phyloP scores from a whole-genome alignment of 2,797 vertebrate genomes.

The Sebastes oblongus region DNA sequence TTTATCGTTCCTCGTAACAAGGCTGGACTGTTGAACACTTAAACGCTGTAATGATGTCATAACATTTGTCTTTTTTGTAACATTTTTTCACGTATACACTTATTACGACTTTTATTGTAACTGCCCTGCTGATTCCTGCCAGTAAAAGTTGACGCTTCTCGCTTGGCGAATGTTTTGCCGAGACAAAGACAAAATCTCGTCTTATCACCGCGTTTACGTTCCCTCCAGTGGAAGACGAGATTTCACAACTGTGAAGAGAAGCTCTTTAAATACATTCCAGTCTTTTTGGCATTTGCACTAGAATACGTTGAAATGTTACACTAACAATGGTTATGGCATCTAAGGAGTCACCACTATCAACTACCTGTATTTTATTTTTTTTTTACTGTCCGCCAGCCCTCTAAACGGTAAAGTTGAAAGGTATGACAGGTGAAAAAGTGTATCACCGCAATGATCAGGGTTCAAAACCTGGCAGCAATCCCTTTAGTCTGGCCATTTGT shows the following conservation, averaged over 20 bases:
- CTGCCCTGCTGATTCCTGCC: slow-evolving; percentile 66
- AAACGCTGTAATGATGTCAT: slow-evolving; percentile 7
- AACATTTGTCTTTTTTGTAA: slow-evolving; percentile 14
- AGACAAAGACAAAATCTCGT: not conserved
- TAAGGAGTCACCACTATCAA: not conserved
- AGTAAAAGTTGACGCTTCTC: not conserved
- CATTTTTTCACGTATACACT: not conserved
- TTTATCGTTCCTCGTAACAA: slow-evolving; percentile 32
- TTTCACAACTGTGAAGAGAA: slow-evolving; percentile 26
- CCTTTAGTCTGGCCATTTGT: slow-evolving; percentile 24
- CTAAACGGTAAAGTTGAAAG: not conserved
- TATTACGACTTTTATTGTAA: not conserved
- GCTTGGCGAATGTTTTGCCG: not conserved
- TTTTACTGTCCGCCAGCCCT: not conserved
- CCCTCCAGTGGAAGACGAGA: not conserved
- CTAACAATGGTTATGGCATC: slow-evolving; percentile 35
- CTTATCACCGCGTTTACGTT: not conserved
- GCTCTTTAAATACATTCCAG: slow-evolving; percentile 69
- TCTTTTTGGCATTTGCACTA: slow-evolving; percentile 69
- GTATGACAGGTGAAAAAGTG: not conserved
- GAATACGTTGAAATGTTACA: slow-evolving; percentile 40
- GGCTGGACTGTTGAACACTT: slow-evolving; percentile 12
- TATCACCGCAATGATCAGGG: not conserved
- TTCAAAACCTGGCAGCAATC: not conserved
- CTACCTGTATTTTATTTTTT: not conserved